Evolutionary conservation across 2,888 invertebrate species (phyloP), one percentile per base, ranked within the genome.

Genomic region (Drosophila anomelani): DNA sequence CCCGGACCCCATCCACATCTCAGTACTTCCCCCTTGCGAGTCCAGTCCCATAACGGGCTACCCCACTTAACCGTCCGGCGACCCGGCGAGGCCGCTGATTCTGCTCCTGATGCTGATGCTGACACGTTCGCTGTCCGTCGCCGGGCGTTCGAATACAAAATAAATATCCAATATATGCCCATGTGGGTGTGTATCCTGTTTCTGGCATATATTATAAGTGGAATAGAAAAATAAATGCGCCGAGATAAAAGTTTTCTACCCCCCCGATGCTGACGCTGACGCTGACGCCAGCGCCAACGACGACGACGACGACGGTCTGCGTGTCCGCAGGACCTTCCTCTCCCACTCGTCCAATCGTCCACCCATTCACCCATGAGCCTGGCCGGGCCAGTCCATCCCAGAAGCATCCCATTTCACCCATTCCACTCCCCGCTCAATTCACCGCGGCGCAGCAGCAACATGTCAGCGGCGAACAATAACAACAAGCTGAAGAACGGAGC

Each of bases 141-240:
- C 75, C 80, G 71, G 76, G 81, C 81, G 81, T 87, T 80, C 81
- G 83, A 88, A 88, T 81, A 88, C 84, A 90, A 87, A 88, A 91
- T 87, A 90, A 88, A 91, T 90, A 90, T 89, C 84, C 80, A 78
- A 85, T 85, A 85, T 79, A 83, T 89, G 87, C 80, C 77, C 82
- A 84, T 78, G 80, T 87, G 80, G 77, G 79, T 80, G 76, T 90
- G 86, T 90, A 88, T 90, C 90, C 89, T 90, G 90, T 89, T 89
- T 87, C 83, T 90, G 90, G 91, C 91, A 91, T 90, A 90, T 89
- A 91, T 90, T 89, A 91, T 90, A 89, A 90, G 88, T 87, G 85
- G 80, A 90, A 90, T 88, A 89, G 86, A 91, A 91, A 89, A 90
- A 90, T 90, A 91, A 90, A 89, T 90, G 88, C 86, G 85, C 83